Conservation (phyloP, 2,797 vertebrate species). For the Cottoperca gobio region DNA sequence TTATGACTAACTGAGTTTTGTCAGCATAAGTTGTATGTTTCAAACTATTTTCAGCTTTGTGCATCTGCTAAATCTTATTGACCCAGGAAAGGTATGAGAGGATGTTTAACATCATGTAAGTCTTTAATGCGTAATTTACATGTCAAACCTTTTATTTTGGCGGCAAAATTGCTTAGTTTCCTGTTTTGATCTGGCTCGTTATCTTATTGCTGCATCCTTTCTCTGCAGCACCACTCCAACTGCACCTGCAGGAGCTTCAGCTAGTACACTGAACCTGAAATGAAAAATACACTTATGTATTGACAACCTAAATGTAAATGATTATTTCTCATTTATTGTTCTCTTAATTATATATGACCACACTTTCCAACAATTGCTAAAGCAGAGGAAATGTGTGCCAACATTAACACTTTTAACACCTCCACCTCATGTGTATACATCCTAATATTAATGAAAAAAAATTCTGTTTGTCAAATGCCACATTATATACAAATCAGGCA, state of each 20-base stretch:
- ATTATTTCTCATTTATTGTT: not conserved
- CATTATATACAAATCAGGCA: not conserved
- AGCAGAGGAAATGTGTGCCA: not conserved
- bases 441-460: not conserved
- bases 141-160: constrained; percentile 23
- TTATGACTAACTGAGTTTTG: not conserved
- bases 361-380: not conserved
- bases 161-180: not conserved
- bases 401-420: not conserved
- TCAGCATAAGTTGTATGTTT: not conserved
- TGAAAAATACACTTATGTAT: not conserved
- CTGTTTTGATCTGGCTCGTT: not conserved
- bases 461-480: not conserved
- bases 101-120: not conserved
- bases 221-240: not conserved
- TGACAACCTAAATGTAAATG: not conserved
- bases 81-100: not conserved
- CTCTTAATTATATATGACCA: not conserved
- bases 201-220: not conserved
- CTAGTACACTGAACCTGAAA: not conserved
- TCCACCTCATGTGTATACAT: not conserved
- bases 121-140: not conserved
- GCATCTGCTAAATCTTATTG: not conserved
- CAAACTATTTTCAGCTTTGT: not conserved
- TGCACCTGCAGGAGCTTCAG: not conserved